Percentiles rank a stretch among this genome's conserved stretches.
Evolutionary conservation across 2,797 vertebrate species (phyloP).

Genomic region (Buceros bicornis): DNA sequence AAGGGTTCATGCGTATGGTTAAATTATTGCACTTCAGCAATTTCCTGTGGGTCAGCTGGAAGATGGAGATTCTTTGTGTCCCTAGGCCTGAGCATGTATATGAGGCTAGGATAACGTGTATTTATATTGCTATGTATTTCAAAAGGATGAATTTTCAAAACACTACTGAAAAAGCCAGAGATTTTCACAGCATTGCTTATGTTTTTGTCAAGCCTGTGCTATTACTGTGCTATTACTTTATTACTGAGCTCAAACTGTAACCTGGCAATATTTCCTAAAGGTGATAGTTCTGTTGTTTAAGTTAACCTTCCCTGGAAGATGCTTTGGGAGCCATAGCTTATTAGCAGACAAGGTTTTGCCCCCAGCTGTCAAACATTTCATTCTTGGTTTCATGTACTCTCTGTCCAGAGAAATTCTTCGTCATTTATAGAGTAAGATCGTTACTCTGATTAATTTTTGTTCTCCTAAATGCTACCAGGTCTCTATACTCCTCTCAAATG

Average conservation of each 20-base stretch:
- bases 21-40: constrained; percentile 30
- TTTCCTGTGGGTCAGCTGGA: not conserved
- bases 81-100: not conserved
- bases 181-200: not conserved
- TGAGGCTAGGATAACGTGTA: not conserved
- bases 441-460: not conserved
- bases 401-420: not conserved
- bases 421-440: not conserved
- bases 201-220: not conserved
- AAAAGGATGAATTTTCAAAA: not conserved
- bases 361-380: not conserved
- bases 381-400: not conserved
- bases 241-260: not conserved
- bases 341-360: not conserved
- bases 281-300: not conserved
- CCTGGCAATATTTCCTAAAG: not conserved
- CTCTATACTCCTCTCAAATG: not conserved
- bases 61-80: not conserved
- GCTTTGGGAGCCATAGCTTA: not conserved
- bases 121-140: not conserved
- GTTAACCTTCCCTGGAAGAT: not conserved
- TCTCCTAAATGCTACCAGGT: not conserved
- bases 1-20: constrained; percentile 21
- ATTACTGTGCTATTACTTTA: not conserved
- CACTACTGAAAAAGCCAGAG: not conserved